Evolutionary conservation across 1,140 invertebrate genomes (phyloP).

Genomic region (Brachionus angularis): DNA sequence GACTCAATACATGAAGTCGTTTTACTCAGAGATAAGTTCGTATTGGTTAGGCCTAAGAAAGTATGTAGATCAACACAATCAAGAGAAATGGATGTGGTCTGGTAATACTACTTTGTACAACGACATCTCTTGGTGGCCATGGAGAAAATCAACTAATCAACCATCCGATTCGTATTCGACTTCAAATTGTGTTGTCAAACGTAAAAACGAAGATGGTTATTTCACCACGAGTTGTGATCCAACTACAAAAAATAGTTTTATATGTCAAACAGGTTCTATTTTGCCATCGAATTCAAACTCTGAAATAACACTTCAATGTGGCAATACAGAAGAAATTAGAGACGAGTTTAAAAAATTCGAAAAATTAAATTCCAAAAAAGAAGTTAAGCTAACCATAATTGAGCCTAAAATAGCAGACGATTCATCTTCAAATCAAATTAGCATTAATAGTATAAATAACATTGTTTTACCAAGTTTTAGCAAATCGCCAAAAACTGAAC

Average conservation of each 20-base stretch:
- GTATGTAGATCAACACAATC: slow-evolving; percentile 35
- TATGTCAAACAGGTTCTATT: slow-evolving; percentile 10
- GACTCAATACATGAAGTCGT: slow-evolving; percentile 27
- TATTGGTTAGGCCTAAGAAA: slow-evolving; percentile 40
- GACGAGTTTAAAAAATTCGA: background rate
- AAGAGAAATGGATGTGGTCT: slow-evolving; percentile 43
- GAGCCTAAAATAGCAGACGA: background rate
- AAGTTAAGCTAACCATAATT: too few relatives aligned
- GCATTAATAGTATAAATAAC: slow-evolving; percentile 15
- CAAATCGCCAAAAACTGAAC: slow-evolving; percentile 14
- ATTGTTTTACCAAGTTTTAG: background rate
- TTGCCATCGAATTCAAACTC: background rate
- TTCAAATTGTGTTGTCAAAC: slow-evolving; percentile 18
- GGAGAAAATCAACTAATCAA: background rate
- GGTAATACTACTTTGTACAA: slow-evolving; percentile 36
- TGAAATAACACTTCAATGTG: background rate
- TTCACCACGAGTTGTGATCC: slow-evolving; percentile 30
- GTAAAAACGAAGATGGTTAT: slow-evolving; percentile 38
- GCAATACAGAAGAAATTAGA: background rate
- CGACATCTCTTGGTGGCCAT: slow-evolving; percentile 43
- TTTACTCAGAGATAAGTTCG: background rate
- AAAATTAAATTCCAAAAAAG: too few relatives aligned
- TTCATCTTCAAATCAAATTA: too few relatives aligned
- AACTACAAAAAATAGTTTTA: slow-evolving; percentile 15
- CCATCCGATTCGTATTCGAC: background rate